Evolutionary conservation across 2,888 invertebrate genomes (phyloP), one percentile per base, ranked within the genome.

Genomic region (Erebia aethiops): DNA sequence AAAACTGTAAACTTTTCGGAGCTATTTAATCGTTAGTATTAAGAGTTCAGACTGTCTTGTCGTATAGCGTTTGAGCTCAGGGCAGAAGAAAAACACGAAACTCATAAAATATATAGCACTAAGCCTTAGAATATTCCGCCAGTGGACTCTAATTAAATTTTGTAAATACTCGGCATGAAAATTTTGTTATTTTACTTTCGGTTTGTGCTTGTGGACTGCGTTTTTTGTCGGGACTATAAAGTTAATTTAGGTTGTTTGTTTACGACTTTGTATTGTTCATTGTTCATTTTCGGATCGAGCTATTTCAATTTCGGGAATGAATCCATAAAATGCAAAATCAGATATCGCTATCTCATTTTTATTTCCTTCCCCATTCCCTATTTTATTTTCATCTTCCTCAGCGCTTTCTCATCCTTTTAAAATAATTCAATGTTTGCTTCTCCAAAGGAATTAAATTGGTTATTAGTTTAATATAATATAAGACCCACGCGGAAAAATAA

Each of bases 71-170:
- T 43, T 13, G 41, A 10, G 11, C 21, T 16, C 16, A 9, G 57
- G 57, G 10, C 21, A 21, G 21, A 70, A 57, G 70, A 13, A 65
- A 60, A 64, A 65, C 58, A 60, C 13, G 18, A 70, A 69, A 60
- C 65, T 60, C 21, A 35, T 43, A 51, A 70, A 82, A 80, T 80
- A 78, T 78, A 79, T 78, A 77, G 78, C 78, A 79, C 77, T 73
- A 80, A 76, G 77, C 77, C 77, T 79, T 77, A 76, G 71, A 76
- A 77, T 72, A 74, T 76, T 78, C 77, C 70, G 77, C 77, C 79
- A 77, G 81, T 78, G 74, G 80, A 77, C 76, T 81, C 82, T 86
- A 88, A 88, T 88, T 86, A 87, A 84, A 85, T 86, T 85, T 79
- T 79, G 82, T 81, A 82, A 84, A 86, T 82, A 84, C 77, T 74